phyloP scores from a whole-genome alignment of 2,113 vertebrate genomes.

The Varanus komodoensis region DNA sequence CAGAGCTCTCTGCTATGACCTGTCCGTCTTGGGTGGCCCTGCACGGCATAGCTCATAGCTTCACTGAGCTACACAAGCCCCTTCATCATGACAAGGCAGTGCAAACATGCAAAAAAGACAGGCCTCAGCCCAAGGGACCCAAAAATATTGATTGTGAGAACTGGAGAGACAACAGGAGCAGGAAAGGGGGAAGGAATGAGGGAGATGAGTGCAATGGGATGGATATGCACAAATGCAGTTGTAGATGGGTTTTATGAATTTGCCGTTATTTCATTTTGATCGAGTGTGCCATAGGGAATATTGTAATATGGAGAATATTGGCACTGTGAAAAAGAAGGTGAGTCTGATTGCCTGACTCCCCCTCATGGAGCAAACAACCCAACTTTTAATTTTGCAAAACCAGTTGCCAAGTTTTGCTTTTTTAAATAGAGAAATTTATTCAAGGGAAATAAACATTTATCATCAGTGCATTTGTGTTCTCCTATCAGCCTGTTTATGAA shows the following conservation, averaged over 20 bases:
- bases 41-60: too few relatives aligned
- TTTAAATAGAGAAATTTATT: slow-evolving; percentile 59
- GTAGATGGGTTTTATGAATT: background rate
- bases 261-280: background rate
- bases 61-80: too few relatives aligned
- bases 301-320: background rate
- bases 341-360: background rate
- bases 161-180: background rate
- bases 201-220: background rate
- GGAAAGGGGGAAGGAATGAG: background rate
- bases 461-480: slow-evolving; percentile 72
- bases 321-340: too few relatives aligned
- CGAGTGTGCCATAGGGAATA: background rate
- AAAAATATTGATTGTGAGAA: background rate
- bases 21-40: too few relatives aligned
- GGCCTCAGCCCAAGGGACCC: background rate
- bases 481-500: slow-evolving; percentile 76
- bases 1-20: too few relatives aligned
- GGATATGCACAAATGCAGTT: background rate
- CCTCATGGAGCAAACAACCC: background rate
- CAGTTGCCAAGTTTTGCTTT: background rate
- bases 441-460: slow-evolving; percentile 74
- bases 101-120: background rate
- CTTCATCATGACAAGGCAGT: too few relatives aligned
- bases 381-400: slow-evolving; percentile 2